phyloP scores from a whole-genome alignment of 2,797 vertebrate genomes.

The Oreochromis mossambicus region DNA sequence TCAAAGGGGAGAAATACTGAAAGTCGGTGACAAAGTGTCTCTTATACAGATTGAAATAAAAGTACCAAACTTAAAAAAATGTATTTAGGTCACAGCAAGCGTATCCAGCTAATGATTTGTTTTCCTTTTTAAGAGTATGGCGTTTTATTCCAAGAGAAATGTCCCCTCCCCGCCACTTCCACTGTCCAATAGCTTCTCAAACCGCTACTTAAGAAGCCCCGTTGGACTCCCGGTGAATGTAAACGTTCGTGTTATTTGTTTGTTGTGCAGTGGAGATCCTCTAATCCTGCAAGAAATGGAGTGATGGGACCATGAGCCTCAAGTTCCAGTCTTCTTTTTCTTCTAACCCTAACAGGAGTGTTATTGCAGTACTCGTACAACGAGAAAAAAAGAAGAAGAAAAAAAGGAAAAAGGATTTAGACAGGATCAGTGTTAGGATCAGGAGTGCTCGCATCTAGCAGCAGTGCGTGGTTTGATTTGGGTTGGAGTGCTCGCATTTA shows the following conservation, averaged over 20 bases:
- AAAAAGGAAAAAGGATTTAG: neutral
- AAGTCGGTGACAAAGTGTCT: neutral
- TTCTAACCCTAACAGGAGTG: neutral
- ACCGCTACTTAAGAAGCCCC: neutral
- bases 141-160: constrained; percentile 44
- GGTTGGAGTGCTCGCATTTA: constrained; percentile 59
- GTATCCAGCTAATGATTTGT: constrained; percentile 16
- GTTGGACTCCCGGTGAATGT: neutral
- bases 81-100: constrained; percentile 50
- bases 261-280: neutral
- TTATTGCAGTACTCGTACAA: neutral
- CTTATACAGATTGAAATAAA: constrained; percentile 6
- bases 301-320: constrained; percentile 6
- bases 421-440: neutral
- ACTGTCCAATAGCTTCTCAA: neutral
- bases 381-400: neutral
- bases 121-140: constrained; percentile 39
- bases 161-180: too few species aligned
- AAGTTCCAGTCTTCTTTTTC: neutral
- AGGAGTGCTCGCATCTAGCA: constrained; percentile 17
- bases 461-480: constrained; percentile 15
- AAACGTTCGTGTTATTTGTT: neutral
- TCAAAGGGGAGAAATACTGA: constrained; percentile 23
- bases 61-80: constrained; percentile 13
- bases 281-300: constrained; percentile 42